phyloP scores from a whole-genome alignment of 1,140 invertebrate species.

The Gerris buenoi region DNA sequence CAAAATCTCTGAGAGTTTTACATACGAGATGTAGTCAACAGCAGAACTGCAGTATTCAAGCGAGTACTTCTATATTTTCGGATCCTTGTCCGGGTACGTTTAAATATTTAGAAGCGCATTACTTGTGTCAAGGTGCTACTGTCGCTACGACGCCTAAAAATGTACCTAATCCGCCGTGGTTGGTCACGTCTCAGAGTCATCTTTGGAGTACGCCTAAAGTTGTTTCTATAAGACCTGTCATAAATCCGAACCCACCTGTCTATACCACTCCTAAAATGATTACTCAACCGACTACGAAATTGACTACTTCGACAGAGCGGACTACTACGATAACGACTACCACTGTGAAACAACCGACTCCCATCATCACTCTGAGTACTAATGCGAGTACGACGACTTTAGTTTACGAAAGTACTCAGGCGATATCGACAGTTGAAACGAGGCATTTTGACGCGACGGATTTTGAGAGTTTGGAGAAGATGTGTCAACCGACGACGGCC shows the following conservation, averaged over 20 bases:
- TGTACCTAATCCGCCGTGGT: slow-evolving; percentile 65
- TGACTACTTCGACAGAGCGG: slow-evolving; percentile 12
- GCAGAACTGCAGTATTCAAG: slow-evolving; percentile 75
- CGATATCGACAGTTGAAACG: neutral
- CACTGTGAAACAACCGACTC: slow-evolving; percentile 19
- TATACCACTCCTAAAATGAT: slow-evolving; percentile 4
- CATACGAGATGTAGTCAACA: slow-evolving; percentile 69
- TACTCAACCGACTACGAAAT: slow-evolving; percentile 4
- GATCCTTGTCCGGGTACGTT: slow-evolving; percentile 86
- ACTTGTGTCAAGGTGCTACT: slow-evolving; percentile 69
- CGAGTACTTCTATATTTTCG: slow-evolving; percentile 72
- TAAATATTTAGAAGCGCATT: slow-evolving; percentile 92
- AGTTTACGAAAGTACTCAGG: neutral
- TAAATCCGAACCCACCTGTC: neutral
- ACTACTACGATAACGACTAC: slow-evolving; percentile 26
- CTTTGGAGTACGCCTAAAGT: slow-evolving; percentile 49
- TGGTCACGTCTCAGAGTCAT: slow-evolving; percentile 53
- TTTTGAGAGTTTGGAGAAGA: slow-evolving; percentile 2
- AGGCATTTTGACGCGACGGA: neutral
- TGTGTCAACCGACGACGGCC: slow-evolving; percentile 51
- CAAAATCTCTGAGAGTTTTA: slow-evolving; percentile 60
- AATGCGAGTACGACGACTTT: neutral
- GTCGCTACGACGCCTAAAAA: slow-evolving; percentile 71
- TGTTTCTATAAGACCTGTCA: slow-evolving; percentile 35
- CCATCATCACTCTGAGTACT: neutral